Conservation (phyloP, 2,888 invertebrate species). For the Sceliomorpha sp. region DNA sequence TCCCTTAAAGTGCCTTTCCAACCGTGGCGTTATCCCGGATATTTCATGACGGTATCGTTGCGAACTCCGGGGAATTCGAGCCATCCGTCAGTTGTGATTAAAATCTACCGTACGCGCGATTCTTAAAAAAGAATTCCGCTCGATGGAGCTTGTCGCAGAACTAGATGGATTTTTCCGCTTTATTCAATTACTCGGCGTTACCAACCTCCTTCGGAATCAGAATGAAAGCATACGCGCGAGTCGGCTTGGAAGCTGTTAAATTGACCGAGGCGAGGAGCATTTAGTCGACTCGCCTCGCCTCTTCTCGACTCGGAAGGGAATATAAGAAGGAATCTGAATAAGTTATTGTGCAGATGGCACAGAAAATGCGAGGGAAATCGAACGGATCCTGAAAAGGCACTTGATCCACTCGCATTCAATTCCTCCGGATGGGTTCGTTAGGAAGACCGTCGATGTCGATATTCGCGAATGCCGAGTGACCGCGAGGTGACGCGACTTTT, state of each 20-base stretch:
- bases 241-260: constrained; percentile 26
- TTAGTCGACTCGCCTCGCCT: constrained; percentile 24
- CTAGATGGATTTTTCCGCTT: constrained; percentile 37
- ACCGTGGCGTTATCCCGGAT: constrained; percentile 47
- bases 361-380: constrained; percentile 5
- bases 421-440: constrained; percentile 8
- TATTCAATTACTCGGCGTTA: constrained; percentile 27
- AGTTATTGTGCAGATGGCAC: constrained; percentile 31
- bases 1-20: constrained; percentile 61
- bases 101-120: constrained; percentile 20
- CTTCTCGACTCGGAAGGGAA: no score
- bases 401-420: constrained; percentile 9
- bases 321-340: constrained; percentile 30
- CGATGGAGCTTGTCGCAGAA: constrained; percentile 27
- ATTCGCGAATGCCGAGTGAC: no score
- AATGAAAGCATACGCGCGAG: constrained; percentile 20
- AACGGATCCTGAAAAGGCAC: constrained; percentile 20
- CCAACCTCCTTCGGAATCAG: constrained; percentile 25
- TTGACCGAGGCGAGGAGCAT: constrained; percentile 38
- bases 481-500: no score
- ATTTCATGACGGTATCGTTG: constrained; percentile 15
- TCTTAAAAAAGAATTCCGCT: constrained; percentile 19
- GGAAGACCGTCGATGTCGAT: no score
- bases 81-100: constrained; percentile 32
- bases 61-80: constrained; percentile 22